Base-by-base conservation (phyloP, 53 echinoderm and acorn worm species). In the Holothuria scabra region DNA sequence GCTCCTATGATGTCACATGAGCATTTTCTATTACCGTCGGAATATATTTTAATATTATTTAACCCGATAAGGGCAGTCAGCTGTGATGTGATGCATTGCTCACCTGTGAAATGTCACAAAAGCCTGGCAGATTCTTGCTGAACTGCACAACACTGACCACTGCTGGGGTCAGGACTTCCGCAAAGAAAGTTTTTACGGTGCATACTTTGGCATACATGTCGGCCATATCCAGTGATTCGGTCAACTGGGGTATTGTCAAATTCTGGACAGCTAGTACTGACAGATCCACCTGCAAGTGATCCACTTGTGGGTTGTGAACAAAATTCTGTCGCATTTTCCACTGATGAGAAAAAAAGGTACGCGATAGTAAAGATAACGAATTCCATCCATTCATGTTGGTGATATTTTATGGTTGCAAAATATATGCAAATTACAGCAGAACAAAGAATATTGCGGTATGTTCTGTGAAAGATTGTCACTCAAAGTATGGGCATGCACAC, bases 121-220 rank as follows among this genome's bases (percentile, higher is more conserved):
- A 97, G 46, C 97, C 97, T 10, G 92, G 90, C 21, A 97, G 78
- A 48, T 89, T 93, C 85, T 97, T 97, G 94, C 93, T 92, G 75
- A 93, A 97, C 87, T 94, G 90, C 13, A 97, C 97, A 28, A 97
- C 90, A 60, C 87, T 92, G 65, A 93, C 90, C 26, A 97, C 92
- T 1, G 93, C 92, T 4, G 97, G 97, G 1, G 97, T 92, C 56
- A 96, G 89, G 31, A 93, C 88, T 28, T 96, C 92, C 14, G 93
- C 92, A 28, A 94, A 91, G 86, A 94, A 96, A 19, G 91, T 87
- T 52, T 91, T 93, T 66, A 96, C 90, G n/a, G 93, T 86, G 67
- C 91, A 91, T 46, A 93, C 89, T 83, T 93, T 89, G 87, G 91
- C 76, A 82, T 93, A 93, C 26, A 96, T 33, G 65, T 87, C 89